Percentiles rank a stretch among this genome's conserved stretches.
phyloP scores from a whole-genome alignment of 2,888 invertebrate genomes.

The Orthonevra nobilis region DNA sequence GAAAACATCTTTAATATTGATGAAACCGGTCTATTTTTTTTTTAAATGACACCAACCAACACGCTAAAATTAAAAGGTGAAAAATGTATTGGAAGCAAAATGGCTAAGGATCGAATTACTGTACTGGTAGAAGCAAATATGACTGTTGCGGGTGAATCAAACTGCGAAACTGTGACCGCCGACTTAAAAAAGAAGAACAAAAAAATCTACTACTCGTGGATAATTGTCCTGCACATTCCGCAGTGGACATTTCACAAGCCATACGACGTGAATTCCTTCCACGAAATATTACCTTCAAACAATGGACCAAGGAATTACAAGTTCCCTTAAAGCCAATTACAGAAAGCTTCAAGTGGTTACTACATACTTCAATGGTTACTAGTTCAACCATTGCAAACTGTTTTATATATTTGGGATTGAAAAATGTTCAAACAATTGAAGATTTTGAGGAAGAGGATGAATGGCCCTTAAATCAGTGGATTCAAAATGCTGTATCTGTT shows the following conservation, averaged over 20 bases:
- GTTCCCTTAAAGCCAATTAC: too few relatives aligned
- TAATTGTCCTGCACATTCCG: slow-evolving; percentile 7
- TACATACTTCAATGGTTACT: slow-evolving; percentile 8
- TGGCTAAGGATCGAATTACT: too few relatives aligned
- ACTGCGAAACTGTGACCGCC: slow-evolving; percentile 7
- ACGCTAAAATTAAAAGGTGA: background rate
- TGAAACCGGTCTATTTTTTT: too few relatives aligned
- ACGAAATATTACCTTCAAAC: background rate
- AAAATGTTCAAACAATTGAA: slow-evolving; percentile 9
- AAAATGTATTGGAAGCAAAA: too few relatives aligned
- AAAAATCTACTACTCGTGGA: slow-evolving; percentile 5
- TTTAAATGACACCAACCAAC: background rate
- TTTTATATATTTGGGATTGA: too few relatives aligned
- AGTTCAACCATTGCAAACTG: too few relatives aligned
- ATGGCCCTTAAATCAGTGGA: too few relatives aligned
- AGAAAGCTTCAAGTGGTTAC: too few relatives aligned
- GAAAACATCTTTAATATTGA: too few relatives aligned
- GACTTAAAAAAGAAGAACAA: background rate
- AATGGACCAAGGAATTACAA: too few relatives aligned
- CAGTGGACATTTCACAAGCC: too few relatives aligned
- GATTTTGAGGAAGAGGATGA: slow-evolving; percentile 10
- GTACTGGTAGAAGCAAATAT: background rate
- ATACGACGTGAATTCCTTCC: slow-evolving; percentile 1
- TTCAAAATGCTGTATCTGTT: too few relatives aligned
- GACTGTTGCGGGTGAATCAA: slow-evolving; percentile 1